These are phyloP conservation scores for Urocolius indicus DNA, from an alignment of 2,113 vertebrate species.

Conservation along the genomic window DNA sequence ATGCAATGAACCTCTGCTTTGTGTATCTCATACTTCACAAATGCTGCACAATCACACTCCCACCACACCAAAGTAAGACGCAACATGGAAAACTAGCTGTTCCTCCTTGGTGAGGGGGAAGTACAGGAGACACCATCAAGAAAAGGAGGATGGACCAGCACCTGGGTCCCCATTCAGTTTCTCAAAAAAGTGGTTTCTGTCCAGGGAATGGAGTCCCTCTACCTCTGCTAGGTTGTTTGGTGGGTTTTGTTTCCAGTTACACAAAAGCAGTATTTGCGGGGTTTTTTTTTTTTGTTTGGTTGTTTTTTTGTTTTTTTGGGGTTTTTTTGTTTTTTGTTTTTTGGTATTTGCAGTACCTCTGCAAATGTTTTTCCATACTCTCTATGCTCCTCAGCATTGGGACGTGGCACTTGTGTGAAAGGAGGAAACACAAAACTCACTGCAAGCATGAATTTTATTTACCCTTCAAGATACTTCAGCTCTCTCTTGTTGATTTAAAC, in stretches of 20 bases:
- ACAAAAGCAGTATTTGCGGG: neutral
- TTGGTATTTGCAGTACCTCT: neutral
- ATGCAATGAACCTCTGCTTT: fast-evolving
- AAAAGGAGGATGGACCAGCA: fast-evolving
- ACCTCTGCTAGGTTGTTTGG: neutral
- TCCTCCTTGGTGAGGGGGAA: neutral
- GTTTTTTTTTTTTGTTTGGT: too few relatives aligned
- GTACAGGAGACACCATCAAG: fast-evolving
- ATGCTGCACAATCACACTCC: fast-evolving
- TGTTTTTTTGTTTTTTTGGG: too few relatives aligned
- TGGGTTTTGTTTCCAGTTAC: neutral
- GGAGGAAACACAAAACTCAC: fast-evolving
- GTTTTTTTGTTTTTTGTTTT: too few relatives aligned
- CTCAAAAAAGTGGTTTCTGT: neutral
- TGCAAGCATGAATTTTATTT: neutral
- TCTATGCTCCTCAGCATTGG: neutral
- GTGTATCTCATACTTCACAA: fast-evolving
- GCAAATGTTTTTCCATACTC: neutral
- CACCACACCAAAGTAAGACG: neutral
- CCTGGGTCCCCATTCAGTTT: neutral
- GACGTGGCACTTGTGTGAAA: neutral
- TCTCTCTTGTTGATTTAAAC: neutral
- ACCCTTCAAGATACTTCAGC: neutral
- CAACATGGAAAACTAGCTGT: neutral
- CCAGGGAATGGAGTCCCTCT: neutral